Base-by-base conservation (phyloP, 1,140 invertebrate genomes). In the Drosophila hydei region DNA sequence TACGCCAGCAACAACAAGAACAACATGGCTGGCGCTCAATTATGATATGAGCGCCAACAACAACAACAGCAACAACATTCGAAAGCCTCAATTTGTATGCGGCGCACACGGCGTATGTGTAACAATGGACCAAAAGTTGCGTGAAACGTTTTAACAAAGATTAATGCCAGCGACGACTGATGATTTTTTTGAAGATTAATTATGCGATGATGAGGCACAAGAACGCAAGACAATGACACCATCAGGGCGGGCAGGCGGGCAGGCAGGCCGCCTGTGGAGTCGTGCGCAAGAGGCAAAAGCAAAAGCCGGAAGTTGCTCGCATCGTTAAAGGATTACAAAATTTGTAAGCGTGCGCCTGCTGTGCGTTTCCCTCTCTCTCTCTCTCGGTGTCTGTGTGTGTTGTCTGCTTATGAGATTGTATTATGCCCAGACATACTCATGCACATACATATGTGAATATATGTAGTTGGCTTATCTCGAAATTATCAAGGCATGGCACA, bases 161-260 rank as follows among this genome's bases (percentile, higher is more conserved):
- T 90, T 90, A 90, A 90, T 90, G 87, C 73, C 81, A 75, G 81
- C 87, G 73, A 83, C 88, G 87, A 84, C 87, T 88, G 78, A 90
- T 90, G 87, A 90, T 77, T 90, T 90, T 88, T 90, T 80, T 88
- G 78, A 90, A 90, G 87, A 90, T 90, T 90, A 90, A 90, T 90
- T 90, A 90, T 83, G 88, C 87, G 87, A 90, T 90, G 87, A 90
- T 83, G 87, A 90, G 87, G 87, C 87, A 70, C 77, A 88, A 75
- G 59, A 55, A 62, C 36, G 50, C 36, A 75, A 72, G 83, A 85
- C 84, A 88, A 88, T 87, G 80, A 90, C 78, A 81, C 58, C 54
- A 67, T 40, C 62, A 74, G 43, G 51, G 45, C 23, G 45, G 45
- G 6, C 63, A 54, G 59, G 40, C 23, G 11, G 42, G 12, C 64